A percentile compares a stretch with the other conserved stretches of the same genome.
Evolutionary conservation across 2,113 vertebrate genomes (phyloP).

Genomic region (Nothoprocta pentlandii): DNA sequence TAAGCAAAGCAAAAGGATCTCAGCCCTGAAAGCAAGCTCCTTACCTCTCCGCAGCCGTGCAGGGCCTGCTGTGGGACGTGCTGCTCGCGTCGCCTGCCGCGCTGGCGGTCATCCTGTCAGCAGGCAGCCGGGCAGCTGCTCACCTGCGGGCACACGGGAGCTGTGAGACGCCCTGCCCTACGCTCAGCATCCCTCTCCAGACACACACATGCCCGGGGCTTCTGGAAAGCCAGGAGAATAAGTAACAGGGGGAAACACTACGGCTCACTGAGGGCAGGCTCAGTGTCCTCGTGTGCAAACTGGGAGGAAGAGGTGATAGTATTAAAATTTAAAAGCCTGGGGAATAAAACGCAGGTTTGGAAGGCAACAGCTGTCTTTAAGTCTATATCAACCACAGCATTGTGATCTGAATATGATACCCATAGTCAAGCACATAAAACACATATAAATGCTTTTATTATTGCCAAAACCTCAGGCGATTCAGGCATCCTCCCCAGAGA

Average conservation of each 20-base stretch:
- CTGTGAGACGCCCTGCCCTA: neutral
- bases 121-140: constrained; percentile 80
- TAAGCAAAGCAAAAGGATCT: neutral
- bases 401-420: neutral
- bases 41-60: constrained; percentile 84
- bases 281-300: neutral
- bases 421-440: neutral
- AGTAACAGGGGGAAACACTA: neutral
- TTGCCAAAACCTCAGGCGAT: neutral
- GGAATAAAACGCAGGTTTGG: rapidly evolving
- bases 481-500: neutral
- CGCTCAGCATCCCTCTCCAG: neutral
- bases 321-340: neutral
- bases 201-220: rapidly evolving
- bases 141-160: constrained; percentile 59
- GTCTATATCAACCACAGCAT: neutral
- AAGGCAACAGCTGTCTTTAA: neutral
- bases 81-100: constrained; percentile 84
- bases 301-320: neutral
- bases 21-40: neutral
- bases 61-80: constrained; percentile 83
- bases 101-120: constrained; percentile 92
- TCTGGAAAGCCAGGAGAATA: neutral
- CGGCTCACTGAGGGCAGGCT: neutral
- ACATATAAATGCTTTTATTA: neutral